These are phyloP conservation scores for Phymorhynchus buccinoides DNA, from an alignment of 1,140 invertebrate genomes.

Conservation along the genomic window DNA sequence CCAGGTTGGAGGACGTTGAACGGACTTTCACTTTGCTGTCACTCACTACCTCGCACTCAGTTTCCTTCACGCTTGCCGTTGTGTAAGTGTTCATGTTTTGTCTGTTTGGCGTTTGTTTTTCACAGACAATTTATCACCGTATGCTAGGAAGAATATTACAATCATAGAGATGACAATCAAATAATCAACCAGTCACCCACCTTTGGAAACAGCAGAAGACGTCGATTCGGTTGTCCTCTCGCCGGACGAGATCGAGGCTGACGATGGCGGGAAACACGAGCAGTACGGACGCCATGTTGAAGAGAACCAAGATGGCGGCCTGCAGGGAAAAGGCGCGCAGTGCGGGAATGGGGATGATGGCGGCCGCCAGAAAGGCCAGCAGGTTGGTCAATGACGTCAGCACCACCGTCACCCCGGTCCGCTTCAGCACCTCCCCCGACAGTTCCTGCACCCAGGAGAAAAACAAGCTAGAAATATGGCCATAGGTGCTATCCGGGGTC, in stretches of 20 bases:
- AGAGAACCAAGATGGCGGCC: constrained; percentile 89
- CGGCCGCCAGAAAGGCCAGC: constrained; percentile 85
- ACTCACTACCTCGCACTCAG: too few species aligned
- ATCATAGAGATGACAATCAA: too few species aligned
- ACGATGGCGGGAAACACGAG: constrained; percentile 95
- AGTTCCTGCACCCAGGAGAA: too few species aligned
- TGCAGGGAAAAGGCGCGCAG: constrained; percentile 92
- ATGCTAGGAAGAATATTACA: too few species aligned
- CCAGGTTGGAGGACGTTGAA: too few species aligned
- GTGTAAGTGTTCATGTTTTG: too few species aligned
- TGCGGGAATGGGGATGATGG: constrained; percentile 92
- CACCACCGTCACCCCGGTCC: constrained; percentile 88
- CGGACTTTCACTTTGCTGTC: too few species aligned
- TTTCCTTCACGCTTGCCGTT: too few species aligned
- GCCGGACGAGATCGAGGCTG: constrained; percentile 88
- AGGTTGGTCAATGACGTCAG: constrained; percentile 89
- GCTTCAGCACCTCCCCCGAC: constrained; percentile 88
- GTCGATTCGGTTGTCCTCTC: constrained; percentile 83
- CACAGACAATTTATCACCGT: too few species aligned
- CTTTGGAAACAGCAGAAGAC: constrained; percentile 83
- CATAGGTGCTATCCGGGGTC: too few species aligned
- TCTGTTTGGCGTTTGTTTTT: too few species aligned
- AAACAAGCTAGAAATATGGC: too few species aligned
- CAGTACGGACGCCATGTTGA: constrained; percentile 89
- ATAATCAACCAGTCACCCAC: constrained; percentile 44